These are phyloP conservation scores for Fistularia commersonii DNA, from an alignment of 2,797 vertebrate genomes.

Conservation along the genomic window DNA sequence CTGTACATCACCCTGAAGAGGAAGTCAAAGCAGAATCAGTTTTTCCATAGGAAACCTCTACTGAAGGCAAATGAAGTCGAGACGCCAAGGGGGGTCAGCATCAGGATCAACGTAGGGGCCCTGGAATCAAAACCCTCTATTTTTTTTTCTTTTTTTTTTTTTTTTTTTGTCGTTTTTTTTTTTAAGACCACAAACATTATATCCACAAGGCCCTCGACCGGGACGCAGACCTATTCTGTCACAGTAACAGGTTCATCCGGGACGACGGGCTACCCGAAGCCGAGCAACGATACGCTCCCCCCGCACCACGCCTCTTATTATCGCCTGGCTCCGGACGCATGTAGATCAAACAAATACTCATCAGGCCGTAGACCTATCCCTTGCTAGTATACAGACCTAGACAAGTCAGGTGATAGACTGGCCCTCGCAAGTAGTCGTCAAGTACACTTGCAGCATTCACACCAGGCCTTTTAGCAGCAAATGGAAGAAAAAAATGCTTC, in stretches of 20 bases:
- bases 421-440: conserved; percentile 82
- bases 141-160: conserved; percentile 15
- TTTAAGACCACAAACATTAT: conserved; percentile 67
- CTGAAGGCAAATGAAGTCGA: conserved; percentile 81
- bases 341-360: conserved; percentile 25
- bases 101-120: conserved; percentile 73
- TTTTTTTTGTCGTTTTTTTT: conserved; percentile 29
- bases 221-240: conserved; percentile 47
- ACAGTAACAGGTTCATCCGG: conserved; percentile 13
- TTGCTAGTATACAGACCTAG: conserved; percentile 46
- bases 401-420: conserved; percentile 72
- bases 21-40: conserved; percentile 82
- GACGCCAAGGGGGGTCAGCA: conserved; percentile 70
- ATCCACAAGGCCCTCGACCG: conserved; percentile 36
- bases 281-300: conserved; percentile 38
- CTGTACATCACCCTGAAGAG: conserved; percentile 85
- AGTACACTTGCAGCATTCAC: conserved; percentile 98
- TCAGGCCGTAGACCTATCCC: conserved; percentile 37
- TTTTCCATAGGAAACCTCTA: conserved; percentile 88
- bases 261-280: conserved; percentile 45
- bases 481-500: conserved; percentile 94
- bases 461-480: conserved; percentile 99
- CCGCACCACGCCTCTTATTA: conserved; percentile 30
- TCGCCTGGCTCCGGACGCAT: conserved; percentile 42
- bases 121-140: conserved; percentile 70